These are phyloP conservation scores for Drosophila fungiperda DNA, from an alignment of 2,888 invertebrate genomes.

Conservation along the genomic window DNA sequence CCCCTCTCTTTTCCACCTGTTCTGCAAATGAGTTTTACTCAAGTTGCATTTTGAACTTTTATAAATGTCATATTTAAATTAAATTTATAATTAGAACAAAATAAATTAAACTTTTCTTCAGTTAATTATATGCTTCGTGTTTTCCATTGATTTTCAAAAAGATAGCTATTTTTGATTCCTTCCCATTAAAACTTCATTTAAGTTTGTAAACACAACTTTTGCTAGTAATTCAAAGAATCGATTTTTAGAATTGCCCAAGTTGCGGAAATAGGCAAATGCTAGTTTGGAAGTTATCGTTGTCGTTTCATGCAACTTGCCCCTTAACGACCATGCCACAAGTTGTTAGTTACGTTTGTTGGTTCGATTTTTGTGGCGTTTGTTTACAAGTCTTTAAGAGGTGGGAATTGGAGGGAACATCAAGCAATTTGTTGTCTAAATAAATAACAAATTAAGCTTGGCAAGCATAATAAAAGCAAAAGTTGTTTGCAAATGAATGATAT, in stretches of 20 bases:
- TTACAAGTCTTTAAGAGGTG: conserved; percentile 26
- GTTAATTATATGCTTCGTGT: too few species aligned
- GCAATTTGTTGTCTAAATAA: conserved; percentile 28
- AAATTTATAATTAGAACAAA: background rate
- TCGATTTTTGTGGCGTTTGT: conserved; percentile 60
- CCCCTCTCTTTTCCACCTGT: background rate
- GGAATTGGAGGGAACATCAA: background rate
- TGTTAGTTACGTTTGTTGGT: conserved; percentile 58
- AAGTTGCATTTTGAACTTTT: conserved; percentile 1
- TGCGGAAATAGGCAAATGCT: conserved; percentile 4
- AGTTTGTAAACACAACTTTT: background rate
- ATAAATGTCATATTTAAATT: background rate
- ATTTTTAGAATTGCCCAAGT: background rate
- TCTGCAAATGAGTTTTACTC: background rate
- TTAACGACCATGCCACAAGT: conserved; percentile 20
- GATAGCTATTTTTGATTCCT: background rate
- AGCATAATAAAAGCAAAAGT: conserved; percentile 36
- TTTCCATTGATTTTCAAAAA: background rate
- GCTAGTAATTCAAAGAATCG: background rate
- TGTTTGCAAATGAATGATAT: background rate
- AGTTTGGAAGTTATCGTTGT: background rate
- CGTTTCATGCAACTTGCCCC: background rate
- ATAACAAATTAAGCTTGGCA: conserved; percentile 66
- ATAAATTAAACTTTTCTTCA: too few species aligned
- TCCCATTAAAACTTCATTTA: background rate